Evolutionary conservation across 2,888 invertebrate genomes (phyloP).

Genomic region (Torymus auratus): DNA sequence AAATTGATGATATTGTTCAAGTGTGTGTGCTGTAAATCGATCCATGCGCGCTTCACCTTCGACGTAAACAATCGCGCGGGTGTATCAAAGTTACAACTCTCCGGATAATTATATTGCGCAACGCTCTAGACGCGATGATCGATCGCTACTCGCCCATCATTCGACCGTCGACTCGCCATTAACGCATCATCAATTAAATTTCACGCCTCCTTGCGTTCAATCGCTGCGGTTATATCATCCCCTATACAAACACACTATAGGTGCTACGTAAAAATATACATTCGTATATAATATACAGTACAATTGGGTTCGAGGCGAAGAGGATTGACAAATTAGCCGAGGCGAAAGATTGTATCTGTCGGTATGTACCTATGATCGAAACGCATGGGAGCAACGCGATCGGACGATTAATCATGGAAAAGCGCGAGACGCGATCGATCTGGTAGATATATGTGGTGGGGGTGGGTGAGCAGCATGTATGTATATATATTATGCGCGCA

Average conservation of each 20-base stretch:
- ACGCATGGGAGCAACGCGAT: slow-evolving; percentile 2
- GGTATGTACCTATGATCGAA: neutral
- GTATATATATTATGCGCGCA: no score
- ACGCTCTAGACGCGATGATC: slow-evolving; percentile 9
- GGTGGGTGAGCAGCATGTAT: no score
- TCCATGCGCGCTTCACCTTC: no score
- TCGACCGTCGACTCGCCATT: slow-evolving; percentile 1
- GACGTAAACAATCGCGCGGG: no score
- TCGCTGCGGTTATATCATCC: no score
- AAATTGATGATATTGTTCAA: no score
- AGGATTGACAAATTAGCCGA: slow-evolving; percentile 46
- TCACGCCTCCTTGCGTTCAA: slow-evolving; percentile 28
- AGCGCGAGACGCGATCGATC: neutral
- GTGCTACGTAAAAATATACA: neutral
- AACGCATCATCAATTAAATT: slow-evolving; percentile 55
- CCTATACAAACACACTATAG: no score
- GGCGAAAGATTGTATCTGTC: slow-evolving; percentile 22
- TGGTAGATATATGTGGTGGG: no score
- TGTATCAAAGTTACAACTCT: no score
- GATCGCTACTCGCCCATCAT: slow-evolving; percentile 22
- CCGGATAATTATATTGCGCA: no score
- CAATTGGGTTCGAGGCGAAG: neutral
- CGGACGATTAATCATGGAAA: slow-evolving; percentile 36
- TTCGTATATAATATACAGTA: neutral
- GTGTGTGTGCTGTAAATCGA: no score